A percentile compares a stretch with the other conserved stretches of the same genome.
These are phyloP conservation scores for Acleris holmiana DNA, from an alignment of 2,888 invertebrate species.

Conservation along the genomic window DNA sequence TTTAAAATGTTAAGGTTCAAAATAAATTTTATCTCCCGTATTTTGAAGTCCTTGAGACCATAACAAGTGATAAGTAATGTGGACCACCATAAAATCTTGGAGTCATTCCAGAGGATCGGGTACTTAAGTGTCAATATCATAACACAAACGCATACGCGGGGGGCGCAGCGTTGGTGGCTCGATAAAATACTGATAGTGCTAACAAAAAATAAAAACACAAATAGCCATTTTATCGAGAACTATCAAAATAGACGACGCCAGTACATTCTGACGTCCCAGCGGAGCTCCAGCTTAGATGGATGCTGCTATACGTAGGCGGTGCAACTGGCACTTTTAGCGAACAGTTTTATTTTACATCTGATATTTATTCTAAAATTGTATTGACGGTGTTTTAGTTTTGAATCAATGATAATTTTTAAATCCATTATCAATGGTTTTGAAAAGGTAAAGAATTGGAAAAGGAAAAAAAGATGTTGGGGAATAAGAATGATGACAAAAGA, in stretches of 20 bases:
- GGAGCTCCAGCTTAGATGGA: slow-evolving; percentile 40
- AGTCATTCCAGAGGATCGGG: slow-evolving; percentile 56
- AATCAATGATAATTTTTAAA: slow-evolving; percentile 37
- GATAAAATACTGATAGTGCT: slow-evolving; percentile 56
- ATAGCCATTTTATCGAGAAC: slow-evolving; percentile 39
- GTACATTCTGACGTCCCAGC: slow-evolving; percentile 3
- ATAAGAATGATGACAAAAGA: too few species aligned
- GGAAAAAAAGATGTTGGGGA: not conserved
- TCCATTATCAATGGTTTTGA: slow-evolving; percentile 10
- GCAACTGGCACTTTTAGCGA: slow-evolving; percentile 46
- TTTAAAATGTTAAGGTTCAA: slow-evolving; percentile 12
- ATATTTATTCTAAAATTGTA: slow-evolving; percentile 52
- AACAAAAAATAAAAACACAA: slow-evolving; percentile 54
- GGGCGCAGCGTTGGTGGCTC: slow-evolving; percentile 60
- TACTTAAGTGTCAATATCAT: slow-evolving; percentile 61
- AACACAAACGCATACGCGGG: slow-evolving; percentile 47
- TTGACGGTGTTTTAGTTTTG: slow-evolving; percentile 50
- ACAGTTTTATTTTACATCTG: slow-evolving; percentile 48
- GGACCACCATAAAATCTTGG: slow-evolving; percentile 63
- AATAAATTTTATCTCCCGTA: slow-evolving; percentile 14
- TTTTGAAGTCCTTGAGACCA: slow-evolving; percentile 43
- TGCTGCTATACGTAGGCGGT: slow-evolving; percentile 43
- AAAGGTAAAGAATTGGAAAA: not conserved
- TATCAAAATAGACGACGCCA: slow-evolving; percentile 25
- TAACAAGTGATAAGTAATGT: slow-evolving; percentile 66